phyloP scores from a whole-genome alignment of 2,888 invertebrate genomes.

The Drosophila meridionalis region DNA sequence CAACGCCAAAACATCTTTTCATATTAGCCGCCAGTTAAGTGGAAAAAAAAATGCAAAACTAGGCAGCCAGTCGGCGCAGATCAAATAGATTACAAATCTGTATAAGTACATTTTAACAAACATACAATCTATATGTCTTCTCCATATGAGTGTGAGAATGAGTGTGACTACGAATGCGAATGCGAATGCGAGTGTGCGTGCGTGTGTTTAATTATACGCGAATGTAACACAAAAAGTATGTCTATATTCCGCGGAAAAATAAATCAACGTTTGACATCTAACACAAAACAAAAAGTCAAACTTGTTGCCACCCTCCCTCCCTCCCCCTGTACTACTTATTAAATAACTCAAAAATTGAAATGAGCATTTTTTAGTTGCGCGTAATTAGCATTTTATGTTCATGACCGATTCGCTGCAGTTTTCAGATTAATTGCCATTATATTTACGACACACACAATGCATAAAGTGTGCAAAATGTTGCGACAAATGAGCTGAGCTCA shows the following conservation, averaged over 20 bases:
- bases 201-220: conserved; percentile 35
- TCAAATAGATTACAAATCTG: conserved; percentile 72
- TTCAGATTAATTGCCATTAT: conserved; percentile 71
- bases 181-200: conserved; percentile 3
- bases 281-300: conserved; percentile 25
- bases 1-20: conserved; percentile 61
- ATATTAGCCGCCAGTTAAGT: conserved; percentile 61
- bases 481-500: conserved; percentile 28
- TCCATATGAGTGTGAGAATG: neutral
- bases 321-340: conserved; percentile 40
- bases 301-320: neutral
- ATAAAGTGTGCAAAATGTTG: conserved; percentile 43
- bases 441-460: conserved; percentile 55
- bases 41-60: conserved; percentile 70
- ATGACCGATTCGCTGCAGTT: conserved; percentile 69
- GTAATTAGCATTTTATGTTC: conserved; percentile 74
- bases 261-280: conserved; percentile 74
- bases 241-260: conserved; percentile 66
- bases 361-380: conserved; percentile 57
- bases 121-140: conserved; percentile 26
- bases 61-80: conserved; percentile 66
- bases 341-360: conserved; percentile 56
- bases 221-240: conserved; percentile 52
- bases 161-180: conserved; percentile 6
- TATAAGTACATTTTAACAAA: conserved; percentile 23